Evolutionary conservation across 2,888 invertebrate genomes (phyloP).

Genomic region (Calameuta pallipes): DNA sequence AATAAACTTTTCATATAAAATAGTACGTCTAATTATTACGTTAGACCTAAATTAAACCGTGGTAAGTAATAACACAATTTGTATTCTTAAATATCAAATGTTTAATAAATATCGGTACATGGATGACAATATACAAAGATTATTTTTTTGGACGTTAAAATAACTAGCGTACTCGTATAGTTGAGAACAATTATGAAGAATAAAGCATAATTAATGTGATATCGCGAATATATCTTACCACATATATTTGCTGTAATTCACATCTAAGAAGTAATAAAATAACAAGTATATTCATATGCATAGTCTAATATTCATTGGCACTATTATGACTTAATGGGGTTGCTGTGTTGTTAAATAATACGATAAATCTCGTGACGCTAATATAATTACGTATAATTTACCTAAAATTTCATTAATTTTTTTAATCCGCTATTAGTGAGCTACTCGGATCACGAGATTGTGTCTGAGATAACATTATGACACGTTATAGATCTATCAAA

Average conservation of each 20-base stretch:
- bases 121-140: constrained; percentile 2
- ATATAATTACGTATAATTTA: background rate
- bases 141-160: background rate
- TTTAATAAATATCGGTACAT: constrained; percentile 12
- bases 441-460: background rate
- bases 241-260: background rate
- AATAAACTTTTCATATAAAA: constrained; percentile 5
- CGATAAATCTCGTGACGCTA: background rate
- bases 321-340: constrained; percentile 3
- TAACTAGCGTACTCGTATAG: background rate
- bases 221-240: background rate
- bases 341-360: background rate
- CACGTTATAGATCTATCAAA: background rate
- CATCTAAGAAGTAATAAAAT: background rate
- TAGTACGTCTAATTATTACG: background rate
- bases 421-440: background rate
- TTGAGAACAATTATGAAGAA: background rate
- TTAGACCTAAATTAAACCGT: background rate
- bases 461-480: background rate
- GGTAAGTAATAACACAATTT: background rate
- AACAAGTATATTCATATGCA: background rate
- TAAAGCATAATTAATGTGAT: background rate
- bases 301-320: constrained; percentile 8
- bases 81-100: background rate
- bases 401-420: constrained; percentile 4